Conservation (phyloP, 92 coral and sea anemone genomes). For the Zoanthus sociatus region DNA sequence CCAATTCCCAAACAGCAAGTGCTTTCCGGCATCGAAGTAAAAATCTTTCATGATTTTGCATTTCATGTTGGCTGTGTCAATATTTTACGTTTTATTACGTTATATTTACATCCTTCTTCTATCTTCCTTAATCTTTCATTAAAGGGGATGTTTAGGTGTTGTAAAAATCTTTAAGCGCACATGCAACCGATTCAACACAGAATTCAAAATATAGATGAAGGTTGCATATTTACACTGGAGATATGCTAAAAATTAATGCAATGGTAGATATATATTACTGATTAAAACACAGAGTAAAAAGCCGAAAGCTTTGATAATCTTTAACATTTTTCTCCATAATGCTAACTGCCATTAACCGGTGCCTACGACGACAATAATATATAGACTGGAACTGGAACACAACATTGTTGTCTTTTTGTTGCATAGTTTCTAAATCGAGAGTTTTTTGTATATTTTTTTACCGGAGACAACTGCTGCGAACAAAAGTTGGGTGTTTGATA, state of each 20-base stretch:
- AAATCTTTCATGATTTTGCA: constrained; percentile 29
- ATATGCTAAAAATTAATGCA: too few relatives aligned
- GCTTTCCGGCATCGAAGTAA: constrained; percentile 31
- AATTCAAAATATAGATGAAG: too few relatives aligned
- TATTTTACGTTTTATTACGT: background rate
- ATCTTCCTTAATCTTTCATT: constrained; percentile 13
- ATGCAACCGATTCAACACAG: background rate
- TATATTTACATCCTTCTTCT: background rate
- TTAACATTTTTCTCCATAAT: background rate
- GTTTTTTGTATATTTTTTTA: constrained; percentile 31
- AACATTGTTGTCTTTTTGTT: constrained; percentile 30
- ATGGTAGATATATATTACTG: too few relatives aligned
- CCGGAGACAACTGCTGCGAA: constrained; percentile 38
- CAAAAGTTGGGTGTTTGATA: constrained; percentile 45
- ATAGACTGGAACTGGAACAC: constrained; percentile 25
- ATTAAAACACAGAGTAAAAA: background rate
- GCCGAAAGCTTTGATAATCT: background rate
- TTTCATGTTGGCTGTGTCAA: constrained; percentile 21
- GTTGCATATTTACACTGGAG: too few relatives aligned
- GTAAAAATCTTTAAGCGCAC: background rate
- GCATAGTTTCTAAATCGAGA: constrained; percentile 41
- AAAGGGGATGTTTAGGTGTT: background rate
- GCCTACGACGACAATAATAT: background rate
- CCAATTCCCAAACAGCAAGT: constrained; percentile 26
- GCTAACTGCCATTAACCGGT: too few relatives aligned